phyloP scores from a whole-genome alignment of 2,888 invertebrate genomes.

The Limnephilus marmoratus region DNA sequence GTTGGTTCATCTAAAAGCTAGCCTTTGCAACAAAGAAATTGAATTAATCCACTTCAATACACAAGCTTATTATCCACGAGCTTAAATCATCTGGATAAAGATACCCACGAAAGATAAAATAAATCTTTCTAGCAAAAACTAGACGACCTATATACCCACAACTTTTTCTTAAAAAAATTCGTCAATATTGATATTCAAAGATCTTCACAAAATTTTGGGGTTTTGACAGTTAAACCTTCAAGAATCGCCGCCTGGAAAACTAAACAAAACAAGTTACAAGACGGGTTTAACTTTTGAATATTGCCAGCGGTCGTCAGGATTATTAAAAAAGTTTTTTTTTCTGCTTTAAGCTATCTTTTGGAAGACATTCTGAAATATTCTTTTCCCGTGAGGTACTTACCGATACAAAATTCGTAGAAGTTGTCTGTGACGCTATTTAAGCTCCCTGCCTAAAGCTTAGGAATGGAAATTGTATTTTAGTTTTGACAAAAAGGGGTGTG shows the following conservation, averaged over 20 bases:
- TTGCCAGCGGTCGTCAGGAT: constrained; percentile 31
- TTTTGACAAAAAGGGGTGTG: not conserved
- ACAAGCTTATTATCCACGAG: not conserved
- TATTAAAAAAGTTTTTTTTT: constrained; percentile 39
- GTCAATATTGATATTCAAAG: constrained; percentile 33
- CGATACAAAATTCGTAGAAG: not conserved
- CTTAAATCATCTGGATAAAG: not conserved
- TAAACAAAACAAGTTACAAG: constrained; percentile 36
- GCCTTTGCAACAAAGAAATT: not conserved
- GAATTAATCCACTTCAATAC: not conserved
- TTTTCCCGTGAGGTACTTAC: not conserved
- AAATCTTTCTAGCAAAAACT: not conserved
- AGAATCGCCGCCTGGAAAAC: not conserved
- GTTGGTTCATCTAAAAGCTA: not conserved
- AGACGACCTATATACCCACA: not conserved
- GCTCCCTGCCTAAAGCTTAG: not conserved
- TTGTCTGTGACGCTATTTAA: not conserved
- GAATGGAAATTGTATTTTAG: not conserved
- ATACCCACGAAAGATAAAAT: not conserved
- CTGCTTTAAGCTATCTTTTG: not conserved
- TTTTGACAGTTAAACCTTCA: constrained; percentile 7
- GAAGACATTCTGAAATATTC: not conserved
- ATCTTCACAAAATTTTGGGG: not conserved
- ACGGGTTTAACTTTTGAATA: not conserved
- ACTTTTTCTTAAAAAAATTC: not conserved